phyloP scores from a whole-genome alignment of 2,888 invertebrate species.

The Globia sparganii region DNA sequence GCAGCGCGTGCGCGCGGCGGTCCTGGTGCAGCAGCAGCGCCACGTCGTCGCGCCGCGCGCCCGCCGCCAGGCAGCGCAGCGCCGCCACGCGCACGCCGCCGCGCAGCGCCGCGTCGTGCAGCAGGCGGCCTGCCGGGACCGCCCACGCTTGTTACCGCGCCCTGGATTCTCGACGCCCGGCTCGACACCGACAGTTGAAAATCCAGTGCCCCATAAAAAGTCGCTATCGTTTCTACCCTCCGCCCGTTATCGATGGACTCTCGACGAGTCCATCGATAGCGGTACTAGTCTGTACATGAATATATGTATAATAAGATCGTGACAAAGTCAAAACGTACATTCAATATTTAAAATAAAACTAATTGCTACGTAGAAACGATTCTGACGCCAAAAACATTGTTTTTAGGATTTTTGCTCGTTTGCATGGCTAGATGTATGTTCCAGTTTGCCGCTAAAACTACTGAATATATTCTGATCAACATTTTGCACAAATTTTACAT shows the following conservation, averaged over 20 bases:
- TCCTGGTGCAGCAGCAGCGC: conserved; percentile 97
- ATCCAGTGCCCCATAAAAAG: neutral
- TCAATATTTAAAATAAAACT: no score
- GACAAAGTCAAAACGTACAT: no score
- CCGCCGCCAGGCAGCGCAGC: conserved; percentile 93
- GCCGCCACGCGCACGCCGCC: conserved; percentile 91
- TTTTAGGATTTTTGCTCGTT: neutral
- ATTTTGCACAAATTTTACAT: no score
- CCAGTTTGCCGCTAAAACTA: neutral
- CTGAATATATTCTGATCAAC: neutral
- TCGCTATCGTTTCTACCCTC: no score
- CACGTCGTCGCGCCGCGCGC: conserved; percentile 96
- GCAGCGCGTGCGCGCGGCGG: conserved; percentile 93
- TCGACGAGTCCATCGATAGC: no score
- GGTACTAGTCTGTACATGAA: no score
- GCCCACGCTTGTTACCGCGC: no score
- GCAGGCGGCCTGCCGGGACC: conserved; percentile 76
- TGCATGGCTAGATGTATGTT: neutral
- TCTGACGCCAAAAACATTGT: neutral
- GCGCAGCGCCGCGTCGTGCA: conserved; percentile 86
- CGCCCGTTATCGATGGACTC: no score
- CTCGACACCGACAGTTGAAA: neutral
- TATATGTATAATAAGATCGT: no score
- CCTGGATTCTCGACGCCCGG: no score
- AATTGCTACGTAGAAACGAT: neutral